Percentiles rank a stretch among this genome's conserved stretches.
Conservation (phyloP, 2,797 vertebrate species). For the Babyrousa celebensis region DNA sequence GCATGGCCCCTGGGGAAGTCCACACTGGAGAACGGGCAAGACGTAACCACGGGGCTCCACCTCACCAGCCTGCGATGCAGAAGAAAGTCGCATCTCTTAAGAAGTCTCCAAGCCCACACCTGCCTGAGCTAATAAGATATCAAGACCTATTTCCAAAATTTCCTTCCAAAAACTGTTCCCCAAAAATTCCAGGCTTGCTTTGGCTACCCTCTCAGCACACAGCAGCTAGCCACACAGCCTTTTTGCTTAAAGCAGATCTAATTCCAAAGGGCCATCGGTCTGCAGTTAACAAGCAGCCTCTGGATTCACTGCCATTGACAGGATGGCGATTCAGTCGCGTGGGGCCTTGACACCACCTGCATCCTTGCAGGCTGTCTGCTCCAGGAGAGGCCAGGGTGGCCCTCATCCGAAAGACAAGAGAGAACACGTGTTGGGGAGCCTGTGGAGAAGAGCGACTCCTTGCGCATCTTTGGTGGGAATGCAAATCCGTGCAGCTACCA, state of each 20-base stretch:
- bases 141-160: constrained; percentile 31
- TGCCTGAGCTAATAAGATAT: not conserved
- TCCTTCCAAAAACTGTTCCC: not conserved
- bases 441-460: not conserved
- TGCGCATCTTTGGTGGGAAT: not conserved
- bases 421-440: not conserved
- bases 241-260: not conserved
- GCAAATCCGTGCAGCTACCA: not conserved
- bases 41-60: not conserved
- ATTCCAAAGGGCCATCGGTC: not conserved
- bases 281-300: not conserved
- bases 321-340: not conserved
- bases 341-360: not conserved
- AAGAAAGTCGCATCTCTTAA: not conserved
- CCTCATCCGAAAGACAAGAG: not conserved
- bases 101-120: not conserved
- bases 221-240: not conserved
- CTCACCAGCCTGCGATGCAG: not conserved
- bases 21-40: not conserved
- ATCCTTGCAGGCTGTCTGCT: not conserved
- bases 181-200: not conserved
- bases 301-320: not conserved
- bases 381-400: not conserved
- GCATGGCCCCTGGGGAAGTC: not conserved
- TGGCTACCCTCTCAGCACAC: not conserved